Evolutionary conservation across 2,797 vertebrate species (phyloP).

Genomic region (Neosilurus mollespiculum): DNA sequence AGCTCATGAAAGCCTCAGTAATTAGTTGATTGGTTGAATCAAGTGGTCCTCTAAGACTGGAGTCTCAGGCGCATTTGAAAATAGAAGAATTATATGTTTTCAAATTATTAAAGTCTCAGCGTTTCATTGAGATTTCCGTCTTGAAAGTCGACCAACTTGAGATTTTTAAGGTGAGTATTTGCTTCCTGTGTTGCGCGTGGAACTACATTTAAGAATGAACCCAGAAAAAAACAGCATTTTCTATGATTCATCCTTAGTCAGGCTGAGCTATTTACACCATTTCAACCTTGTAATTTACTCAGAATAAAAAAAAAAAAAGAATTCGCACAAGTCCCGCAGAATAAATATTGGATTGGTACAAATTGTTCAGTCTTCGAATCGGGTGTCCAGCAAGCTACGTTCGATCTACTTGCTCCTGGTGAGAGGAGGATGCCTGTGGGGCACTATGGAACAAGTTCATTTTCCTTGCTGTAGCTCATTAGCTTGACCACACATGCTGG

Average conservation of each 20-base stretch:
- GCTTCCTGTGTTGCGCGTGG: background rate
- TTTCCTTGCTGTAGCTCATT: conserved; percentile 45
- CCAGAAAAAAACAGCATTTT: background rate
- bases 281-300: conserved; percentile 12
- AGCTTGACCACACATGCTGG: conserved; percentile 36
- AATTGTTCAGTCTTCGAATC: background rate
- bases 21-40: background rate
- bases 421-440: conserved; percentile 21
- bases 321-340: background rate
- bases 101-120: background rate
- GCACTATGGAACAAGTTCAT: conserved; percentile 29
- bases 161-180: background rate
- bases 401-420: conserved; percentile 7
- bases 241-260: conserved; percentile 13
- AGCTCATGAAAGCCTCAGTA: background rate
- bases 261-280: conserved; percentile 7
- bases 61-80: background rate
- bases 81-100: background rate
- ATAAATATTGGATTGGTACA: background rate
- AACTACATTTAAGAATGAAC: conserved; percentile 5
- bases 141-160: background rate
- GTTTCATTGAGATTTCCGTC: background rate
- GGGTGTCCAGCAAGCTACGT: background rate
- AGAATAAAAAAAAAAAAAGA: background rate
- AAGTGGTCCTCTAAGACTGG: background rate